phyloP scores from a whole-genome alignment of 2,888 invertebrate species.

The Cryptocephalus moraei region DNA sequence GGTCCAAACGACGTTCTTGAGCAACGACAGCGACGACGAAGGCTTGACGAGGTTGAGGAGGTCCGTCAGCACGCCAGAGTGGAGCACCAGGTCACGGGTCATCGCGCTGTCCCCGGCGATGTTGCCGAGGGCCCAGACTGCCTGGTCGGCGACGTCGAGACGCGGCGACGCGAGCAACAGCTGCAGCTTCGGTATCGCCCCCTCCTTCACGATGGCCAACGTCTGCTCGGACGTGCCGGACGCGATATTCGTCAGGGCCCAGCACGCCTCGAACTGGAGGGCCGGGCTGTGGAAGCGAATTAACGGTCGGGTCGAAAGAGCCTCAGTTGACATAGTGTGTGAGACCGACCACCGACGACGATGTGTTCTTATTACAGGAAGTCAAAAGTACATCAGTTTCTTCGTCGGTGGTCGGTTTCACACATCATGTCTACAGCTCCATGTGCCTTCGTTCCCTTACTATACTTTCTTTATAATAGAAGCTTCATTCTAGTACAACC shows the following conservation, averaged over 20 bases:
- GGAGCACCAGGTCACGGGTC: conserved; percentile 73
- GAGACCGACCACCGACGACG: too few relatives aligned
- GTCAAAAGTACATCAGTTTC: too few relatives aligned
- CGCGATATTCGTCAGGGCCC: conserved; percentile 96
- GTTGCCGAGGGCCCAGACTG: conserved; percentile 99
- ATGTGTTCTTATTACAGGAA: too few relatives aligned
- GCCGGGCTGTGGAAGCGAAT: conserved; percentile 44
- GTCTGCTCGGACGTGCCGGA: conserved; percentile 92
- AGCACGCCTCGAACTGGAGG: conserved; percentile 91
- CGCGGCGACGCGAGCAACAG: conserved; percentile 56
- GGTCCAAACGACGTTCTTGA: conserved; percentile 85
- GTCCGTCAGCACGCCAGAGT: conserved; percentile 58
- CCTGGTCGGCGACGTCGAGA: conserved; percentile 73
- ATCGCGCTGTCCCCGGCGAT: conserved; percentile 84
- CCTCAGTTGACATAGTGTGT: too few relatives aligned
- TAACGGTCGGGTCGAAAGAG: too few relatives aligned
- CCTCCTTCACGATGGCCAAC: conserved; percentile 69
- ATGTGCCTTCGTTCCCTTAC: too few relatives aligned
- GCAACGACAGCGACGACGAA: conserved; percentile 48
- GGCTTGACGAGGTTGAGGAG: conserved; percentile 57
- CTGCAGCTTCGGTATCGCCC: conserved; percentile 79
- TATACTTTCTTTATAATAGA: too few relatives aligned
- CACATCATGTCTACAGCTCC: too few relatives aligned
- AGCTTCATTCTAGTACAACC: too few relatives aligned
- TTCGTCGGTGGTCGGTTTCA: too few relatives aligned